Evolutionary conservation across 2,888 invertebrate genomes (phyloP), one percentile per base, ranked within the genome.

Genomic region (Eutolmus rufibarbis): DNA sequence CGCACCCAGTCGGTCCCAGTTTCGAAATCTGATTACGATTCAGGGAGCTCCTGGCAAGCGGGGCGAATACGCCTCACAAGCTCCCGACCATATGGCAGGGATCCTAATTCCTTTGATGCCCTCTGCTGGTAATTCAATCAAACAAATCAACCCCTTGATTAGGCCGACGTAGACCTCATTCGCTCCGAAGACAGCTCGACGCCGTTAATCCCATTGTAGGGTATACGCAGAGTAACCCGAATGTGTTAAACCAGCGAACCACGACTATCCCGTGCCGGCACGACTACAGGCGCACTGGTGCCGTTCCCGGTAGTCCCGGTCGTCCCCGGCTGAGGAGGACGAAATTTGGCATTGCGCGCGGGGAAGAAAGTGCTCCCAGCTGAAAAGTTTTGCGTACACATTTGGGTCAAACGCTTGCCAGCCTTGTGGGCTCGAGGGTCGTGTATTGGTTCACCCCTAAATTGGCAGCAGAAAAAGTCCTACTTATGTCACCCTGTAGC

Each of bases 401-500:
- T 88, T 88, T 88, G 86, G 88, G 88, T 88, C 88, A 88, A 88
- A 88, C 88, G 88, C 76, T 88, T 88, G 88, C 88, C 88, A 88
- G 87, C 88, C 82, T 89, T 89, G 89, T 89, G 89, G 89, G 89
- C 89, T 88, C 87, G 77, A 88, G 89, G 89, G 89, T 89, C 88
- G 88, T 89, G 89, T 89, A 89, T 88, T 79, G 89, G 89, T 89
- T 89, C 89, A 89, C 89, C 89, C 89, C 81, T 88, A 89, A 89
- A 88, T 88, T 88, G 88, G 88, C 87, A 87, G 43, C 87, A 88
- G 74, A 86, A 86, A 87, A 56, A 87, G 56, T 81, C 37, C 78
- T 79, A 51, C 78, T 79, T 87, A 78, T 81, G 57, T 77, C 85
- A 86, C 74, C 85, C 85, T 28, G 76, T 74, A 66, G 37, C 84